These are phyloP conservation scores for Drosophila parabipectinata DNA, from an alignment of 1,140 invertebrate genomes.

Conservation along the genomic window DNA sequence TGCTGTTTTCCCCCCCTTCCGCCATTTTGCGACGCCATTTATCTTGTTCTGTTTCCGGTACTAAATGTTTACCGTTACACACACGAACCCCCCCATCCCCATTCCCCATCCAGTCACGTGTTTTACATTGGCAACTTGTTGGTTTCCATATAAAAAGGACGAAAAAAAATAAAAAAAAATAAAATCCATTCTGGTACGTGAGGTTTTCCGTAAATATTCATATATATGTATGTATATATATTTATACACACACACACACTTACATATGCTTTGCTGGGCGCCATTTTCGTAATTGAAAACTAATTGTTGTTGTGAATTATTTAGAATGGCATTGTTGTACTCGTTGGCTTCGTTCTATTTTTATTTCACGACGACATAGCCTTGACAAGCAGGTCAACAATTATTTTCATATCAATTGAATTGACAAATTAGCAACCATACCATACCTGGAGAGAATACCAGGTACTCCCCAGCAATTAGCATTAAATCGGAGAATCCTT, in stretches of 20 bases:
- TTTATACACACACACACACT: not conserved
- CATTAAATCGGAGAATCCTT: not conserved
- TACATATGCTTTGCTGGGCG: not conserved
- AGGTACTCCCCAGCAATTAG: not conserved
- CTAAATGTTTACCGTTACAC: slow-evolving; percentile 12
- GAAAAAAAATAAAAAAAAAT: not conserved
- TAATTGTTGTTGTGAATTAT: slow-evolving; percentile 46
- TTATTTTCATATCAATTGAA: slow-evolving; percentile 1
- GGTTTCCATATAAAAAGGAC: too few species aligned
- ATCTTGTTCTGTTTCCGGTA: not conserved
- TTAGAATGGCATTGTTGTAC: slow-evolving; percentile 6
- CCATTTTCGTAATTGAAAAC: slow-evolving; percentile 20
- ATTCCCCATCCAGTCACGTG: slow-evolving; percentile 38
- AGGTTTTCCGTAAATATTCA: not conserved
- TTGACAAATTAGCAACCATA: not conserved
- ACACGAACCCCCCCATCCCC: not conserved
- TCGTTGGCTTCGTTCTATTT: slow-evolving; percentile 9
- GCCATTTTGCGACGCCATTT: not conserved
- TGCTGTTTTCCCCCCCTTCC: not conserved
- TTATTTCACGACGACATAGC: slow-evolving; percentile 2
- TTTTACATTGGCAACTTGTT: slow-evolving; percentile 50
- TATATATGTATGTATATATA: not conserved
- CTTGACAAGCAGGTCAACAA: slow-evolving; percentile 9
- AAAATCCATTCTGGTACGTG: not conserved
- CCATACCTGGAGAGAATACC: not conserved